Evolutionary conservation across 92 coral and sea anemone genomes (phyloP).

Genomic region (Phenganax subtilis): DNA sequence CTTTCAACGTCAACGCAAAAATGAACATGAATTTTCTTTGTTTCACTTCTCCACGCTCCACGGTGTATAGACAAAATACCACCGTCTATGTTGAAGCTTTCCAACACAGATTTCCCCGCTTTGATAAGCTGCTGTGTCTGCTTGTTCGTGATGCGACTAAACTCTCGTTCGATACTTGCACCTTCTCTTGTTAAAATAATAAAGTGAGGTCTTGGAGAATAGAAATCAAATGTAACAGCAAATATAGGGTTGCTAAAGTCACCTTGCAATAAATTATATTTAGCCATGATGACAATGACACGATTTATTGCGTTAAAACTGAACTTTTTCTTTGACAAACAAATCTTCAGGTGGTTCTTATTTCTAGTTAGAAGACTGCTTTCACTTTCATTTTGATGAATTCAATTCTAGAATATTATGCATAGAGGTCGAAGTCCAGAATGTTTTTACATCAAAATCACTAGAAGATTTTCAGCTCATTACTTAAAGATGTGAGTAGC

Average conservation of each 20-base stretch:
- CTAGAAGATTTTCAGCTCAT: not conserved
- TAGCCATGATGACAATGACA: slow-evolving; percentile 5
- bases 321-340: slow-evolving; percentile 1
- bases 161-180: slow-evolving; percentile 22
- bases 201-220: slow-evolving; percentile 65
- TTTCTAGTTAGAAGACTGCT: not conserved
- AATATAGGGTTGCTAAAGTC: slow-evolving; percentile 47
- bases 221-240: slow-evolving; percentile 54
- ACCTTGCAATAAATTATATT: slow-evolving; percentile 37
- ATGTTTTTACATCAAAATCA: not conserved
- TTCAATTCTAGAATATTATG: not conserved
- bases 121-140: slow-evolving; percentile 47
- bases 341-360: not conserved
- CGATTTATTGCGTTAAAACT: not conserved
- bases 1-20: slow-evolving; percentile 52
- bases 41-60: slow-evolving; percentile 61
- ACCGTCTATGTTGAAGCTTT: slow-evolving; percentile 43
- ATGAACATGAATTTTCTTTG: slow-evolving; percentile 59
- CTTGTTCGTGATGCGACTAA: slow-evolving; percentile 4
- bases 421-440: not conserved
- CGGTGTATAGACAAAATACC: slow-evolving; percentile 58
- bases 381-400: slow-evolving; percentile 21
- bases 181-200: slow-evolving; percentile 54
- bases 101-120: slow-evolving; percentile 45
- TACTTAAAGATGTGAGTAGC: not conserved